A percentile compares a stretch with the other conserved stretches of the same genome.
phyloP scores from a whole-genome alignment of 2,797 vertebrate genomes.

The Petrocephalus schoutedeni region DNA sequence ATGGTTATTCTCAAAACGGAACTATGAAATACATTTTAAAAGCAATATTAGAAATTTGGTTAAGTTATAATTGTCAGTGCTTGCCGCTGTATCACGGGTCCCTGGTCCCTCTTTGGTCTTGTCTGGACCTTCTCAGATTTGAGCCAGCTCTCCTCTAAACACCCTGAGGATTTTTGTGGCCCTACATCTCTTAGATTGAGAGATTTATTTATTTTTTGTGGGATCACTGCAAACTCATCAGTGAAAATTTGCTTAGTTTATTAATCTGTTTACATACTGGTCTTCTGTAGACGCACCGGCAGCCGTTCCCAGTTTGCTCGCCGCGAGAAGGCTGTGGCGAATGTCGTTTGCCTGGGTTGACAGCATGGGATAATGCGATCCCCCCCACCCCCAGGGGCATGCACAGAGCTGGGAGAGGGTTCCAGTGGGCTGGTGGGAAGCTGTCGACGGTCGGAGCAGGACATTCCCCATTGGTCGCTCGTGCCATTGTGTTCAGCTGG shows the following conservation, averaged over 20 bases:
- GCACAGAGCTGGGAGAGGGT: background rate
- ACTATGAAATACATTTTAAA: constrained; percentile 16
- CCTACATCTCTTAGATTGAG: background rate
- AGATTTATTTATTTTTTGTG: background rate
- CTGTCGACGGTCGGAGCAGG: background rate
- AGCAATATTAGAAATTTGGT: background rate
- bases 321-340: background rate
- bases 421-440: background rate
- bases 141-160: background rate
- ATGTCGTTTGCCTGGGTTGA: background rate
- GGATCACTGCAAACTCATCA: background rate
- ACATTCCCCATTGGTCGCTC: background rate
- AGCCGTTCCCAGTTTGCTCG: background rate
- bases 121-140: background rate
- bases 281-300: background rate
- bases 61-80: constrained; percentile 20
- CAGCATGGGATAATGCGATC: background rate
- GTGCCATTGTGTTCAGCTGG: background rate
- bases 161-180: background rate
- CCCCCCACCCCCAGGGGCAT: too few relatives aligned
- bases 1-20: background rate
- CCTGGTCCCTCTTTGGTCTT: background rate
- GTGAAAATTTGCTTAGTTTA: too few relatives aligned
- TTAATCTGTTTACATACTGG: background rate
- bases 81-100: background rate